A percentile compares a stretch with the other conserved stretches of the same genome.
These are phyloP conservation scores for Otolemur crassicaudatus DNA, from an alignment of 2,797 vertebrate genomes.

Conservation along the genomic window DNA sequence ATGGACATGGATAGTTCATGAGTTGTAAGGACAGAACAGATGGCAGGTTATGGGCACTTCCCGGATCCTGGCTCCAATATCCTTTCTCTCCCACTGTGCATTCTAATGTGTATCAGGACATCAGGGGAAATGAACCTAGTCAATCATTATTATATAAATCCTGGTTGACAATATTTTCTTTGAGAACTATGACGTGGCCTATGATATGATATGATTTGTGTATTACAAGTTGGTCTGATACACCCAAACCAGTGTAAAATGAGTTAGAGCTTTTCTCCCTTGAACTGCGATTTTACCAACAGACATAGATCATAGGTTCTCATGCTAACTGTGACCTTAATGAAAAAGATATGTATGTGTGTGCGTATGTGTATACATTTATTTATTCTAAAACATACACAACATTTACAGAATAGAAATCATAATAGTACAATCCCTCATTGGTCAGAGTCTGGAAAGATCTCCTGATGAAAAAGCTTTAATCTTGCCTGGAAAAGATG, in stretches of 20 bases:
- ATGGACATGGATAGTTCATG: accelerated
- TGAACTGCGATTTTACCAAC: background rate
- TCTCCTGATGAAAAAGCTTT: background rate
- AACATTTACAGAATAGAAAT: background rate
- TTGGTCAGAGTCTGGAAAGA: background rate
- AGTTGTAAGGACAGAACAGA: background rate
- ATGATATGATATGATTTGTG: background rate
- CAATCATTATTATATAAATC: background rate
- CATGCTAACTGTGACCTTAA: background rate
- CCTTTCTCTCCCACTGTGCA: background rate
- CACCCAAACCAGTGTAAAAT: background rate
- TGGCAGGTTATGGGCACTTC: background rate
- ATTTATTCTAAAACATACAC: background rate
- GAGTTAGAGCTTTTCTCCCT: background rate
- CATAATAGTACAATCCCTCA: background rate
- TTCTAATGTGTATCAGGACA: background rate
- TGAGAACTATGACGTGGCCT: background rate
- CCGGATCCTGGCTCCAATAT: background rate
- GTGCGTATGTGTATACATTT: background rate
- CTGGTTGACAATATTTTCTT: background rate
- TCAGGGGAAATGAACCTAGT: background rate
- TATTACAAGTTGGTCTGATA: background rate
- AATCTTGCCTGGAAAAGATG: background rate
- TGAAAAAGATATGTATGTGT: background rate
- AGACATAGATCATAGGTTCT: background rate